These are phyloP conservation scores for Dermochelys coriacea DNA, from an alignment of 2,797 vertebrate species.

Conservation along the genomic window DNA sequence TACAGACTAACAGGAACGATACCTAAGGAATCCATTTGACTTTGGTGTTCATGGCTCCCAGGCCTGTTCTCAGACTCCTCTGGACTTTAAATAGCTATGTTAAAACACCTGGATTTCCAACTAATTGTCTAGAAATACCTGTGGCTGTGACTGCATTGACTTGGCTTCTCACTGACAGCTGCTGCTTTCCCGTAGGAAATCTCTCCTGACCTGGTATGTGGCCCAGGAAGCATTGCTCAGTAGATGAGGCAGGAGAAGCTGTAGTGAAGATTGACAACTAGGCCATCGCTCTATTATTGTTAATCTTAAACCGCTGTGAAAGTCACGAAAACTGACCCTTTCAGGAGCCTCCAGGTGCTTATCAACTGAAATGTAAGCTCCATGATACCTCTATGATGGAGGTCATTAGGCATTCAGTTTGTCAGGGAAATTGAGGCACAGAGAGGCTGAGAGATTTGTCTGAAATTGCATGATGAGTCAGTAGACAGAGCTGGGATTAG, in stretches of 20 bases:
- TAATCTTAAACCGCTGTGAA: neutral
- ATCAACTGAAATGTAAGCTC: no score
- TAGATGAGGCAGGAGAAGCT: neutral
- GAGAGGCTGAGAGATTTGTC: neutral
- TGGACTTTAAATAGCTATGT: neutral
- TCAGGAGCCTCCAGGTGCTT: neutral
- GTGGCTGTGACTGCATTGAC: neutral
- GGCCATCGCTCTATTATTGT: neutral
- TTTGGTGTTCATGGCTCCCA: neutral
- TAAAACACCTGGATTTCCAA: neutral
- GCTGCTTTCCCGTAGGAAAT: neutral
- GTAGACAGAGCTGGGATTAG: neutral
- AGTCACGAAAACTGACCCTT: neutral
- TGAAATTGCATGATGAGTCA: neutral
- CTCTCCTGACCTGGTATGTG: neutral
- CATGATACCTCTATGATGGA: no score
- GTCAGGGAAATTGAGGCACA: neutral
- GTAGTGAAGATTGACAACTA: neutral
- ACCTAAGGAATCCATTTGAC: neutral
- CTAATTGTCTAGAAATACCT: neutral
- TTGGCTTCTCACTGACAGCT: neutral
- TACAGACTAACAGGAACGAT: neutral
- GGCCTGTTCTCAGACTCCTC: neutral
- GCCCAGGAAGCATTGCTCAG: neutral
- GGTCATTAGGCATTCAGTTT: neutral